Evolutionary conservation across 1,140 invertebrate genomes (phyloP).

Genomic region (Chrysoperla carnea): DNA sequence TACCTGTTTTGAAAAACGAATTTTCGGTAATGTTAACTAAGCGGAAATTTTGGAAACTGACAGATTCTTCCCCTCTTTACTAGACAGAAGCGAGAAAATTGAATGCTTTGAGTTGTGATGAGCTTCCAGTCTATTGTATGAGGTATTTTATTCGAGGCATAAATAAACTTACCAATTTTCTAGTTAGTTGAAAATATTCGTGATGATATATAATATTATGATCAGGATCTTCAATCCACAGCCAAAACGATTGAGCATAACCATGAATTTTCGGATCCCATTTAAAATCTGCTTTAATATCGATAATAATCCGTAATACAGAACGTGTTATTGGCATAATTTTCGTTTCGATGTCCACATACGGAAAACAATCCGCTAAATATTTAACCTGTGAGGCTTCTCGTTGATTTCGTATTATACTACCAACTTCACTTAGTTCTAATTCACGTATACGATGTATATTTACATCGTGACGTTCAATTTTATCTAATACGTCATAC

Average conservation of each 20-base stretch:
- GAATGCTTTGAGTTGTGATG: too few relatives aligned
- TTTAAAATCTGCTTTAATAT: conserved; percentile 67
- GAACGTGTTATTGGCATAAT: conserved; percentile 91
- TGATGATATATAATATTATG: conserved; percentile 91
- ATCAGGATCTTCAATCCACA: conserved; percentile 94
- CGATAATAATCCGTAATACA: conserved; percentile 73
- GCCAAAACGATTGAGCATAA: conserved; percentile 81
- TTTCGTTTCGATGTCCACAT: conserved; percentile 60
- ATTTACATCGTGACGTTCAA: conserved; percentile 57
- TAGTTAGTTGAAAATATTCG: conserved; percentile 33
- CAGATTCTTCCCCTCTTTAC: too few relatives aligned
- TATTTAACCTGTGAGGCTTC: conserved; percentile 63
- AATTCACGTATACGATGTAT: conserved; percentile 70
- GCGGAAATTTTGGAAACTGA: too few relatives aligned
- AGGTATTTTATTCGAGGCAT: too few relatives aligned
- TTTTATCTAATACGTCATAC: conserved; percentile 59
- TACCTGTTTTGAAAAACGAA: too few relatives aligned
- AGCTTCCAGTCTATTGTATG: too few relatives aligned
- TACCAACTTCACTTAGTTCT: conserved; percentile 68
- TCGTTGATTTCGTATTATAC: conserved; percentile 57
- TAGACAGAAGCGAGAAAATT: too few relatives aligned
- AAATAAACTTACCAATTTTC: too few relatives aligned
- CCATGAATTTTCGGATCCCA: conserved; percentile 88
- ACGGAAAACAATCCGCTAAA: conserved; percentile 71
- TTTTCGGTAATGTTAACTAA: too few relatives aligned